Conservation (phyloP, 2,888 invertebrate genomes). For the Cepaea hortensis region DNA sequence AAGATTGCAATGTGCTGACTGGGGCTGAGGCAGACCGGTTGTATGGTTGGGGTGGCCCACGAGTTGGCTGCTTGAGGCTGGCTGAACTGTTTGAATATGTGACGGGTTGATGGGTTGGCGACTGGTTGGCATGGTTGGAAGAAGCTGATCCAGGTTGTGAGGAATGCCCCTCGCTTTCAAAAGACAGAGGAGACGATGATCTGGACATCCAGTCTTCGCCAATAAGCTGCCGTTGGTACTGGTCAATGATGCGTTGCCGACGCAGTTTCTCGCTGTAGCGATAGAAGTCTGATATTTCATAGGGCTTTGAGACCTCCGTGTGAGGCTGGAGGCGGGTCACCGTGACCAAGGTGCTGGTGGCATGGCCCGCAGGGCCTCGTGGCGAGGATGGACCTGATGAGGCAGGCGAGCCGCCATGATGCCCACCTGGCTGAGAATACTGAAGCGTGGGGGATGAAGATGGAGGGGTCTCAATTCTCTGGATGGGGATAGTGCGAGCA, state of each 20-base stretch:
- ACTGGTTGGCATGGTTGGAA: conserved; percentile 32
- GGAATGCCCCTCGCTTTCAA: conserved; percentile 62
- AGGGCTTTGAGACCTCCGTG: conserved; percentile 93
- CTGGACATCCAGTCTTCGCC: conserved; percentile 58
- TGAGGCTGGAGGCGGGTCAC: conserved; percentile 67
- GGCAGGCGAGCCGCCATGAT: not conserved
- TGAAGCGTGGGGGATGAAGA: conserved; percentile 38
- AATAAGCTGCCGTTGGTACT: conserved; percentile 69
- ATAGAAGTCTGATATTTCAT: conserved; percentile 98
- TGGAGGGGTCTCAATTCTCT: conserved; percentile 38
- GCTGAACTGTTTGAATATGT: conserved; percentile 34
- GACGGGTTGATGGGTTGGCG: conserved; percentile 46
- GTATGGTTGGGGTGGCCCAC: conserved; percentile 44
- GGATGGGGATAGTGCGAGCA: conserved; percentile 41
- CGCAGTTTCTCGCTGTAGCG: conserved; percentile 96
- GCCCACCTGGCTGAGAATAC: conserved; percentile 13
- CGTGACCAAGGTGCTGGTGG: conserved; percentile 66
- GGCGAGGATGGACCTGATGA: conserved; percentile 49
- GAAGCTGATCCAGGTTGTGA: conserved; percentile 58
- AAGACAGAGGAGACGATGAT: conserved; percentile 64
- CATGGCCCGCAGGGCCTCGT: conserved; percentile 41
- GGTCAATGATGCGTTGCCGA: conserved; percentile 78
- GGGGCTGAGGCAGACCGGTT: conserved; percentile 43
- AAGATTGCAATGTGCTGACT: conserved; percentile 26
- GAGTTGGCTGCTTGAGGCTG: conserved; percentile 43